A percentile compares a stretch with the other conserved stretches of the same genome.
phyloP scores from a whole-genome alignment of 2,797 vertebrate genomes.

The Mycteria americana region DNA sequence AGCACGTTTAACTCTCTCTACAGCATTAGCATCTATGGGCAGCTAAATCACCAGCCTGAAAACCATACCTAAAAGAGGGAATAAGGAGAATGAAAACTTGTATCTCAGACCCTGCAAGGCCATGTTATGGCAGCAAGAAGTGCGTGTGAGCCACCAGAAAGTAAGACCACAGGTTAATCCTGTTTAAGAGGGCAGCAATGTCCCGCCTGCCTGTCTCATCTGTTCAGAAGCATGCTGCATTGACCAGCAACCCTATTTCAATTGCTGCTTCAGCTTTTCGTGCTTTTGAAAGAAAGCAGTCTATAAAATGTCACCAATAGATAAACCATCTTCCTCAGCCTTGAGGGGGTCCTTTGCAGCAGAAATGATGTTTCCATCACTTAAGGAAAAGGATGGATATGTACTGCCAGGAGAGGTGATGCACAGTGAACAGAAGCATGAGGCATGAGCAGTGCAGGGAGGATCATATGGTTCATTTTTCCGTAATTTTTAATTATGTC shows the following conservation, averaged over 20 bases:
- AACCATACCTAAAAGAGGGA: background rate
- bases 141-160: background rate
- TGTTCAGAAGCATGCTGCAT: background rate
- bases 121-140: background rate
- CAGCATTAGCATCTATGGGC: background rate
- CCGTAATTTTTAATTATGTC: background rate
- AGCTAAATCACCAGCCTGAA: background rate
- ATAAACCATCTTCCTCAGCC: background rate
- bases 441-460: background rate
- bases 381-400: background rate
- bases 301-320: background rate
- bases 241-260: background rate
- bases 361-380: background rate
- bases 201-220: background rate
- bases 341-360: background rate
- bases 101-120: background rate
- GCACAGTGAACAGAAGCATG: background rate
- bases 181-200: background rate
- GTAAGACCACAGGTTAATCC: background rate
- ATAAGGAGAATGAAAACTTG: background rate
- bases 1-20: background rate
- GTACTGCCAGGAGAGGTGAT: background rate
- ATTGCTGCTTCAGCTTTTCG: background rate
- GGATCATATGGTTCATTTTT: background rate
- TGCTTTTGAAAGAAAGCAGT: background rate